A percentile compares a stretch with the other conserved stretches of the same genome.
phyloP scores from a whole-genome alignment of 1,140 invertebrate species.

The Caenorhabditis remanei region DNA sequence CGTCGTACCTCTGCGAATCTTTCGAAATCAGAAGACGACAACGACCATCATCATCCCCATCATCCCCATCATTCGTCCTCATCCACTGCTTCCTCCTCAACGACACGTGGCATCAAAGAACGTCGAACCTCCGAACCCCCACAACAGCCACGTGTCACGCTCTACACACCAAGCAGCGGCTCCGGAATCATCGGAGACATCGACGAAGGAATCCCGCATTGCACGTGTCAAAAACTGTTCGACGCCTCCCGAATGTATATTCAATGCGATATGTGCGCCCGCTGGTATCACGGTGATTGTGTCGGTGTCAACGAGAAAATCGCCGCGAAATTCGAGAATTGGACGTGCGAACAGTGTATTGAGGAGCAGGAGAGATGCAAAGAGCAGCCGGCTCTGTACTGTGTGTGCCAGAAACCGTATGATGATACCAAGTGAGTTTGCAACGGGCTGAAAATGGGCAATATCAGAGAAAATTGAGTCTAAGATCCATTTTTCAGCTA shows the following conservation, averaged over 20 bases:
- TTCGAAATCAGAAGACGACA: slow-evolving; percentile 25
- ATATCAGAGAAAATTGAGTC: too few species aligned
- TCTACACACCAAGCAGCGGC: neutral
- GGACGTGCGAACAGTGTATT: slow-evolving; percentile 34
- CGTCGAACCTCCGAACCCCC: slow-evolving; percentile 12
- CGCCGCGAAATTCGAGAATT: neutral
- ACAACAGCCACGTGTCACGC: neutral
- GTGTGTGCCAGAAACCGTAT: slow-evolving; percentile 93
- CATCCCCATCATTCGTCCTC: too few species aligned
- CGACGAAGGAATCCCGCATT: slow-evolving; percentile 82
- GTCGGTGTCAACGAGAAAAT: slow-evolving; percentile 90
- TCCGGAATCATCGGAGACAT: neutral
- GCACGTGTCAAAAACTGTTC: slow-evolving; percentile 92
- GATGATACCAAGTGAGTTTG: slow-evolving; percentile 90
- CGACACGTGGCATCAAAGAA: slow-evolving; percentile 3
- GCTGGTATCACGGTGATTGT: slow-evolving; percentile 98
- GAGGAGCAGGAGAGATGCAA: slow-evolving; percentile 83
- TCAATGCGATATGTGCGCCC: slow-evolving; percentile 95
- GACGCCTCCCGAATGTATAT: slow-evolving; percentile 84
- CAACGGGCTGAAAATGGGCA: too few species aligned
- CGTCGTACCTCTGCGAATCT: slow-evolving; percentile 35
- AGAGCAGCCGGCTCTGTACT: slow-evolving; percentile 88
- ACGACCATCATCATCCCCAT: neutral
- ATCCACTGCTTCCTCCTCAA: neutral
- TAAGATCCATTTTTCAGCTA: neutral